Percentiles rank a stretch among this genome's conserved stretches.
Conservation (phyloP, 2,113 vertebrate species). For the Chloropsis cyanopogon region DNA sequence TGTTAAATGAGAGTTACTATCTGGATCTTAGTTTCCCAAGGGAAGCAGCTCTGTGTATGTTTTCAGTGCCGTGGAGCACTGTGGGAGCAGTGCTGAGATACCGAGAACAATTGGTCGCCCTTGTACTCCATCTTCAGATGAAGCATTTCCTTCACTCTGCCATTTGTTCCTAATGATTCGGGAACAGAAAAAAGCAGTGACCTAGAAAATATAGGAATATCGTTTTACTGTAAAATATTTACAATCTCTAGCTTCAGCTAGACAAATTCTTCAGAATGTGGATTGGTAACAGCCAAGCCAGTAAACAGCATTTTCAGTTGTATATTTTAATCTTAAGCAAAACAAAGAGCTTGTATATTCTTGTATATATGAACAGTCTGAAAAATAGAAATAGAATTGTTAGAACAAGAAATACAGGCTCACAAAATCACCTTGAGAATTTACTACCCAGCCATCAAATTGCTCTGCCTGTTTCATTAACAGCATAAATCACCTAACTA, state of each 20-base stretch:
- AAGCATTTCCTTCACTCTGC: neutral
- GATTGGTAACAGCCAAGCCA: neutral
- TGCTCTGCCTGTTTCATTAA: neutral
- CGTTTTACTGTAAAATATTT: constrained; percentile 50
- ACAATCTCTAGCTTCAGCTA: neutral
- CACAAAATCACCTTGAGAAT: neutral
- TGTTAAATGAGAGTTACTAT: neutral
- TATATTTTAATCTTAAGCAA: neutral
- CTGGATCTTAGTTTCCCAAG: neutral
- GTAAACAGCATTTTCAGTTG: neutral
- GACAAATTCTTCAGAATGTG: neutral
- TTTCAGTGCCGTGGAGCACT: neutral
- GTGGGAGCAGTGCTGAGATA: neutral
- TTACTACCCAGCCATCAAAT: neutral
- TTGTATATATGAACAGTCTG: neutral
- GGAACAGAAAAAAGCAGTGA: constrained; percentile 35
- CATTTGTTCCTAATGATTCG: neutral
- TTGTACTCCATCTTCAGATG: neutral
- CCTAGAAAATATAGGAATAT: constrained; percentile 38
- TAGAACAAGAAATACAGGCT: neutral
- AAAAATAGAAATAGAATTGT: neutral
- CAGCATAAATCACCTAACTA: neutral
- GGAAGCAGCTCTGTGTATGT: neutral
- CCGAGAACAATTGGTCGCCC: neutral
- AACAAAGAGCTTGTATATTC: neutral